Evolutionary conservation across 2,113 vertebrate genomes (phyloP), one percentile per base, ranked within the genome.

Genomic region (Glaucomys volans): DNA sequence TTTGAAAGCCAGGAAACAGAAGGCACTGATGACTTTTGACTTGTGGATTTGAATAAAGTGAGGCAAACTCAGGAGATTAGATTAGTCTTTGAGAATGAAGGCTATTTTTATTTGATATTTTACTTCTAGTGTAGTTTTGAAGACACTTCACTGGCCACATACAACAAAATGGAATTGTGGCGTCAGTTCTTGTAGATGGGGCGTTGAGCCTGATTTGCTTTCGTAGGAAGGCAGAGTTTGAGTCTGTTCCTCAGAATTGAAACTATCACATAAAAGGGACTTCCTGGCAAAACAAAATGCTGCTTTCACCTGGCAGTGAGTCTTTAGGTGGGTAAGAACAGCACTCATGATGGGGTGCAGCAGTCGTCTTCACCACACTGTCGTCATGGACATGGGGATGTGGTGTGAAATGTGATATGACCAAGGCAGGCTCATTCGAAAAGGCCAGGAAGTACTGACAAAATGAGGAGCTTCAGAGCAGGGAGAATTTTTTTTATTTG

Each of bases 401-500:
- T 52, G 14, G 10, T 54, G 8, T 42, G 37, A 37, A 24, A 74
- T 76, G 18, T 66, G 76, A 54, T 24, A 5, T 71, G 83, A 35
- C 42, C 44, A 79, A 52, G 62, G 59, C 7, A 59, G 57, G 44
- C 81, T 71, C 30, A 6, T 44, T n/a, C 44, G 30, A 28, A 44
- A 64, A 18, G 26, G 47, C 30, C 35, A 47, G 52, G 64, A 64
- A 69, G 32, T 22, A 5, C 22, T 20, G 8, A 81, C 28, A 66
- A 35, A 82, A 47, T 6, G 24, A 83, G 59, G 37, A 77, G 82
- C 35, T 67, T 95, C 7, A 74, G 35, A 96, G 83, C 86, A 94
- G 87, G 75, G 87, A 94, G 72, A 91, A 87, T 30, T 67, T 91
- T 87, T 96, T 97, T 90, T 77, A 67, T 77, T 74, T 94, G 52